Evolutionary conservation across 1,140 invertebrate genomes (phyloP).

Genomic region (Zaprionus kolodkinae): DNA sequence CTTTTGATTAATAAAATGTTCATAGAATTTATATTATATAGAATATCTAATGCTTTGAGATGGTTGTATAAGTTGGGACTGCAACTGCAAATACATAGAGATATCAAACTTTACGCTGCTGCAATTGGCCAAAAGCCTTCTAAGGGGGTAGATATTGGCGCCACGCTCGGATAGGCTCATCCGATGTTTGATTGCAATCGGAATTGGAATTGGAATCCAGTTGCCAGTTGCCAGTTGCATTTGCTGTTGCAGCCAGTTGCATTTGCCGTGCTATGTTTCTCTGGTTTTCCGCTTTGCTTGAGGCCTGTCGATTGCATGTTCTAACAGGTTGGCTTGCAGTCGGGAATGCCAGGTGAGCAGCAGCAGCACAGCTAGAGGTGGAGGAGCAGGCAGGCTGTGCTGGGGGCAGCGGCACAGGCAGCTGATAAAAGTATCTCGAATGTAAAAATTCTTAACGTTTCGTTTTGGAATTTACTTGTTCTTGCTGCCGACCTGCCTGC

Average conservation of each 20-base stretch:
- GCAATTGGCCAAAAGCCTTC: neutral
- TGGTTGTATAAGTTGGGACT: neutral
- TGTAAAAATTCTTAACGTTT: slow-evolving; percentile 62
- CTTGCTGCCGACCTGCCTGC: slow-evolving; percentile 4
- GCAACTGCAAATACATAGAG: too few relatives aligned
- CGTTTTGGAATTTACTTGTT: slow-evolving; percentile 59
- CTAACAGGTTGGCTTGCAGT: slow-evolving; percentile 54
- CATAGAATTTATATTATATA: too few relatives aligned
- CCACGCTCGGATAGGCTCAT: slow-evolving; percentile 36
- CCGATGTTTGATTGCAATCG: slow-evolving; percentile 26
- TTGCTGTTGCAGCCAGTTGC: slow-evolving; percentile 13
- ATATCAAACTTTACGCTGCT: neutral
- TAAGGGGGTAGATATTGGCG: slow-evolving; percentile 19
- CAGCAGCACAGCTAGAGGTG: neutral
- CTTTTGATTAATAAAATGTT: too few relatives aligned
- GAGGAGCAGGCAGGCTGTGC: slow-evolving; percentile 7
- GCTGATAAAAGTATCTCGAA: slow-evolving; percentile 62
- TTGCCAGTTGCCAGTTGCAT: slow-evolving; percentile 5
- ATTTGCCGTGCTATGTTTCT: slow-evolving; percentile 5
- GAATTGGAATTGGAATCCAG: slow-evolving; percentile 7
- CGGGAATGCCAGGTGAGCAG: slow-evolving; percentile 43
- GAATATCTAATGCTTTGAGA: too few relatives aligned
- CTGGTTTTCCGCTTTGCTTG: slow-evolving; percentile 45
- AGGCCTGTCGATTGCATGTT: slow-evolving; percentile 61
- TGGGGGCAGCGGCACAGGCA: slow-evolving; percentile 18